Percentiles rank a stretch among this genome's conserved stretches.
phyloP scores from a whole-genome alignment of 2,888 invertebrate species.

The Choreutis nemorana region DNA sequence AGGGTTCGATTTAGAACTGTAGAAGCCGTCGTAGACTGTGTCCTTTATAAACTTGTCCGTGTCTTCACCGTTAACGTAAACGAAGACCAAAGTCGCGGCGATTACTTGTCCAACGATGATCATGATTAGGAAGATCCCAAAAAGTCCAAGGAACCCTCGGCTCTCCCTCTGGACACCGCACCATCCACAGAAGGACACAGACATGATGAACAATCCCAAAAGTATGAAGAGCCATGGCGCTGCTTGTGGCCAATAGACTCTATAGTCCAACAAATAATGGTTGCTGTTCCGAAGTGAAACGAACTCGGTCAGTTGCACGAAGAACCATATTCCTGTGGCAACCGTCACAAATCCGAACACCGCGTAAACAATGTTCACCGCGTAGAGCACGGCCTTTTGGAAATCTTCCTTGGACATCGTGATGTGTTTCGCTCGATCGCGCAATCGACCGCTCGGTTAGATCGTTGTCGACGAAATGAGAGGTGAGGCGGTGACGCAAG shows the following conservation, averaged over 20 bases:
- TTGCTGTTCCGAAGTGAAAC: constrained; percentile 49
- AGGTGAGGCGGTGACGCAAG: constrained; percentile 32
- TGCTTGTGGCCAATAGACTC: constrained; percentile 57
- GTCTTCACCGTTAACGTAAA: constrained; percentile 54
- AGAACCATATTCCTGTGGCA: constrained; percentile 57
- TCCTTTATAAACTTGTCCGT: constrained; percentile 56
- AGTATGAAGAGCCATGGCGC: constrained; percentile 60
- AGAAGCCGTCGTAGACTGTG: constrained; percentile 57
- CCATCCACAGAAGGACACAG: constrained; percentile 52
- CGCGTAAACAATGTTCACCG: constrained; percentile 50
- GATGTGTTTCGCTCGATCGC: constrained; percentile 10
- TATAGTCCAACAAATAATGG: constrained; percentile 53
- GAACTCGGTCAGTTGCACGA: constrained; percentile 52
- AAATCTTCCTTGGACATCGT: constrained; percentile 51
- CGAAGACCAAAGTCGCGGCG: constrained; percentile 48
- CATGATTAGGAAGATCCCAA: constrained; percentile 40
- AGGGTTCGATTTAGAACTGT: constrained; percentile 52
- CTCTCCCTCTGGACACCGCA: constrained; percentile 47
- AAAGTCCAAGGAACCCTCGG: constrained; percentile 46
- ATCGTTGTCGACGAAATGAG: constrained; percentile 43
- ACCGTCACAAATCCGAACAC: constrained; percentile 50
- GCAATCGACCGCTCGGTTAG: constrained; percentile 27
- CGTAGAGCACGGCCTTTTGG: constrained; percentile 44
- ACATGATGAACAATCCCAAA: constrained; percentile 43
- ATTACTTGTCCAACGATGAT: constrained; percentile 44